phyloP scores from a whole-genome alignment of 1,140 invertebrate species.

The Steinernema feltiae region DNA sequence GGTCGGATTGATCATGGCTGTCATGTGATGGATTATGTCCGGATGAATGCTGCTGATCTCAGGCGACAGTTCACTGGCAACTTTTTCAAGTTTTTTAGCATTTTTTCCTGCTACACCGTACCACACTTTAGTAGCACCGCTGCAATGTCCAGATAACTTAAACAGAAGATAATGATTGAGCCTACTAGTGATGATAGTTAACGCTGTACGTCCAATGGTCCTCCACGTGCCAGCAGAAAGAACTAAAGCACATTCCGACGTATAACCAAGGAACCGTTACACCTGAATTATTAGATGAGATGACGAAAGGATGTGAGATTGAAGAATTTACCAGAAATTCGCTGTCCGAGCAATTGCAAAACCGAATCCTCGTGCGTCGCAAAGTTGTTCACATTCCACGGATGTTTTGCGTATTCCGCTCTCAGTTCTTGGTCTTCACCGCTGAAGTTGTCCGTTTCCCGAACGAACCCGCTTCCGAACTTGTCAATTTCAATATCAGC shows the following conservation, averaged over 20 bases:
- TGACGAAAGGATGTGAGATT: neutral
- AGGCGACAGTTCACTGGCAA: neutral
- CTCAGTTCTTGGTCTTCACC: neutral
- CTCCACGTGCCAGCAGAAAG: neutral
- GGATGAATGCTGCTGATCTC: neutral
- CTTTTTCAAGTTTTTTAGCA: neutral
- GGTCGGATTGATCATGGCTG: conserved; percentile 34
- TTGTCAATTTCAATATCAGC: neutral
- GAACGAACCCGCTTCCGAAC: neutral
- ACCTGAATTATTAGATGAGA: no score
- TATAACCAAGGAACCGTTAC: neutral
- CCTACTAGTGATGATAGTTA: neutral
- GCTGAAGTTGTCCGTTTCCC: neutral
- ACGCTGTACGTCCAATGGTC: conserved; percentile 5
- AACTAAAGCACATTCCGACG: neutral
- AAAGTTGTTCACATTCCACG: neutral
- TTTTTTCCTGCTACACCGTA: neutral
- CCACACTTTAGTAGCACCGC: neutral
- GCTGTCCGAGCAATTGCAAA: neutral
- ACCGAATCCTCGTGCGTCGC: neutral
- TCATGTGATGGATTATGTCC: neutral
- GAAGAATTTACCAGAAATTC: conserved; percentile 42
- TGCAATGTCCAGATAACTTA: no score
- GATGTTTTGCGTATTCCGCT: neutral
- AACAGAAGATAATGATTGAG: no score